Evolutionary conservation across 2,113 vertebrate species (phyloP).

Genomic region (Chitala chitala): DNA sequence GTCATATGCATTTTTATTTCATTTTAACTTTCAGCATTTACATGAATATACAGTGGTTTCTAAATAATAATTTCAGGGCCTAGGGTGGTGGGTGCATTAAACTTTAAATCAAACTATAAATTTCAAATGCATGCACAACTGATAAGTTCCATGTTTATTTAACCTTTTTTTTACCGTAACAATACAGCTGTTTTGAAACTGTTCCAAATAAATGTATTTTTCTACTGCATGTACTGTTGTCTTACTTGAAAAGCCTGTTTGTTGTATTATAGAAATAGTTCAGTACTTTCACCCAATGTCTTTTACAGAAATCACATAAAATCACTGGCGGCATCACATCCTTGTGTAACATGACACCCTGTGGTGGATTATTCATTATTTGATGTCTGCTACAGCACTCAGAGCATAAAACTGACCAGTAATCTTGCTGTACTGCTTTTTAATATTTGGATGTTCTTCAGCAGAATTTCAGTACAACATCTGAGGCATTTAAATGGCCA

Average conservation of each 20-base stretch:
- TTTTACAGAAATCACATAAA: no score
- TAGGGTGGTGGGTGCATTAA: constrained; percentile 68
- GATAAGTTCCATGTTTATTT: constrained; percentile 79
- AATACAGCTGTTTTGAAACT: constrained; percentile 78
- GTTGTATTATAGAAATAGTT: neutral
- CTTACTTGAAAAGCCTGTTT: neutral
- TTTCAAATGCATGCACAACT: constrained; percentile 63
- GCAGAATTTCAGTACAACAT: no score
- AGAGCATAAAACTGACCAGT: no score
- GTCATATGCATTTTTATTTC: no score
- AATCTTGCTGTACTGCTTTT: no score
- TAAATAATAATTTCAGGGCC: constrained; percentile 57
- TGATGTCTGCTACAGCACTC: no score
- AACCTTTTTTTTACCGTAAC: constrained; percentile 80
- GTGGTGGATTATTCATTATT: no score
- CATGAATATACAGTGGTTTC: constrained; percentile 35
- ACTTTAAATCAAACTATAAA: constrained; percentile 56
- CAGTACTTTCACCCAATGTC: no score
- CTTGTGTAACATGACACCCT: no score
- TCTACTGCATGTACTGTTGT: constrained; percentile 59
- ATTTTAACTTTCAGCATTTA: neutral
- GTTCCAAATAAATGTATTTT: constrained; percentile 86
- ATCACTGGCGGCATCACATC: no score
- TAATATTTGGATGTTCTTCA: no score
- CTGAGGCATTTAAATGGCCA: no score